phyloP scores from a whole-genome alignment of 1,140 invertebrate species.

The Pseudomyrmex dendroicus region DNA sequence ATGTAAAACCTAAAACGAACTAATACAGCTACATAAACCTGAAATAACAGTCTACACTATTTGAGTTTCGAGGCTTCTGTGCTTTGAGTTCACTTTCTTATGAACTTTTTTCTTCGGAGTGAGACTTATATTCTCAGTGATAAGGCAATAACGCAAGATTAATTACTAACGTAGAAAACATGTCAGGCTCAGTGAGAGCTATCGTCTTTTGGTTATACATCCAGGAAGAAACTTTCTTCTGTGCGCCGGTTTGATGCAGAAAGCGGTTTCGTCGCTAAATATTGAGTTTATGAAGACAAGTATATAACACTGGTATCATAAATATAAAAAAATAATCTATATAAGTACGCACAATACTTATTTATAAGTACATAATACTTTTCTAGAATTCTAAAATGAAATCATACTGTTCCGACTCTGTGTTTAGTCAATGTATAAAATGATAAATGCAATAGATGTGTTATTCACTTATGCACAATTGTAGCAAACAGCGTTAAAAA shows the following conservation, averaged over 20 bases:
- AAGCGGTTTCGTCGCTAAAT: slow-evolving; percentile 4
- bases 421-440: slow-evolving; percentile 30
- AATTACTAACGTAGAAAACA: too few species aligned
- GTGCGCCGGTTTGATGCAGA: background rate
- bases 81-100: too few species aligned
- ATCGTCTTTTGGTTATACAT: background rate
- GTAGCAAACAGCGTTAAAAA: slow-evolving; percentile 13
- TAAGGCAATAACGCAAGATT: too few species aligned
- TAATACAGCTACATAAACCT: too few species aligned
- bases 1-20: too few species aligned
- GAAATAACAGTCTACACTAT: too few species aligned
- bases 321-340: slow-evolving; percentile 12
- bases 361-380: slow-evolving; percentile 15
- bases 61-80: too few species aligned
- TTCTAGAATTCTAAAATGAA: slow-evolving; percentile 38
- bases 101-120: too few species aligned
- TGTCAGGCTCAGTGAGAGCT: too few species aligned
- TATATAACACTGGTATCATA: slow-evolving; percentile 42
- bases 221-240: background rate
- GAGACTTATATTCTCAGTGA: too few species aligned
- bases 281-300: slow-evolving; percentile 12
- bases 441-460: slow-evolving; percentile 30
- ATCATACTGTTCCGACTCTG: background rate
- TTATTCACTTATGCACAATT: slow-evolving; percentile 22
- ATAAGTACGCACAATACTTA: slow-evolving; percentile 43